phyloP scores from a whole-genome alignment of 2,113 vertebrate genomes.

The Pongo abelii region DNA sequence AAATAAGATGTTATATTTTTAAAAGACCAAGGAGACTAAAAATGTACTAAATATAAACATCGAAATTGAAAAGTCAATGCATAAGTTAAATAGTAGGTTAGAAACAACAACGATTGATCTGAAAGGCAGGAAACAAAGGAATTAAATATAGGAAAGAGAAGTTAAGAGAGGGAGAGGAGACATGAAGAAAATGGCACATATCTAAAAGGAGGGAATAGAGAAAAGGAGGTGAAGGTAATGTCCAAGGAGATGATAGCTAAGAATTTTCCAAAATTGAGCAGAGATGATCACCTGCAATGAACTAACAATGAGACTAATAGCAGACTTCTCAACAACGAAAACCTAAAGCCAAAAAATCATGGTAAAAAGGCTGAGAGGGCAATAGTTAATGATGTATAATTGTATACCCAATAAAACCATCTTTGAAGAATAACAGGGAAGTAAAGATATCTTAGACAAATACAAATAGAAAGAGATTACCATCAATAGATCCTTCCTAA shows the following conservation, averaged over 20 bases:
- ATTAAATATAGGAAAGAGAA: not conserved
- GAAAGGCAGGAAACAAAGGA: not conserved
- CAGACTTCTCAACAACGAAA: not conserved
- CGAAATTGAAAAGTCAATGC: not conserved
- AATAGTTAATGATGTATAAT: not conserved
- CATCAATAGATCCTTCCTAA: not conserved
- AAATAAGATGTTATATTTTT: not conserved
- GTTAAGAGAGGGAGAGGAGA: not conserved
- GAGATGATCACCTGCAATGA: not conserved
- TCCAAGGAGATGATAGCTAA: not conserved
- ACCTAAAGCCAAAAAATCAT: not conserved
- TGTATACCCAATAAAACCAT: not conserved
- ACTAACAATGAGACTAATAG: not conserved
- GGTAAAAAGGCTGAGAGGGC: not conserved
- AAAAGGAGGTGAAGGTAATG: not conserved
- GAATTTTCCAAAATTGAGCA: not conserved
- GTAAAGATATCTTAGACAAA: not conserved
- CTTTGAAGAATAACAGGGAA: not conserved
- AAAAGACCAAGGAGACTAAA: not conserved
- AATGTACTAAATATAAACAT: not conserved
- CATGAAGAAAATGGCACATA: not conserved
- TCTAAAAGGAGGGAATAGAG: not conserved
- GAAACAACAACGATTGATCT: not conserved
- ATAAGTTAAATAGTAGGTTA: not conserved
- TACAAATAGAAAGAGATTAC: not conserved